A percentile compares a stretch with the other conserved stretches of the same genome.
phyloP scores from a whole-genome alignment of 2,113 vertebrate genomes.

The Pedionomus torquatus region DNA sequence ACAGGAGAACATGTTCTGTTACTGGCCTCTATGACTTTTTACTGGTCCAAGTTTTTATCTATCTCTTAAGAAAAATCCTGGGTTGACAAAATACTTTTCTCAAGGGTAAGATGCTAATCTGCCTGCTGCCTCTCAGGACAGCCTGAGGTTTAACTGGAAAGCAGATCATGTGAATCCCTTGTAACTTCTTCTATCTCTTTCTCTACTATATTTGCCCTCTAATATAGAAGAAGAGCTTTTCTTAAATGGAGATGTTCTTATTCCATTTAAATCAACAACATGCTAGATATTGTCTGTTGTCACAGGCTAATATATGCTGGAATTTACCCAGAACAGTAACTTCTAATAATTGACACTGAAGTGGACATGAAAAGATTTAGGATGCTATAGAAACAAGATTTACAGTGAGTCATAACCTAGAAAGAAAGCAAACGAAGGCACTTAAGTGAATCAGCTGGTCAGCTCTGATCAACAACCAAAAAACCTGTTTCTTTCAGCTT shows the following conservation, averaged over 20 bases:
- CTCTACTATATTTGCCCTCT: not conserved
- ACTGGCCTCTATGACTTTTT: not conserved
- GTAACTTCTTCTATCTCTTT: not conserved
- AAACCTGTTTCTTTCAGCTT: not conserved
- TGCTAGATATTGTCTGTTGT: not conserved
- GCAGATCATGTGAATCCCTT: not conserved
- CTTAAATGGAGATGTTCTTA: not conserved
- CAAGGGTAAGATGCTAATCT: not conserved
- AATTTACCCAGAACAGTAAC: not conserved
- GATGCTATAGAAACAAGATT: not conserved
- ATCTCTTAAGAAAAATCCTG: not conserved
- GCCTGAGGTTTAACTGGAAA: not conserved
- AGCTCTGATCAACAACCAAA: not conserved
- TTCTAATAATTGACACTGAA: not conserved
- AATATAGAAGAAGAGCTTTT: not conserved
- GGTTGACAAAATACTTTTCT: not conserved
- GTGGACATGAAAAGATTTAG: not conserved
- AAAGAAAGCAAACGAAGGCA: not conserved
- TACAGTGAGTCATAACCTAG: not conserved
- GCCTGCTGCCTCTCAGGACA: not conserved
- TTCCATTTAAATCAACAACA: not conserved
- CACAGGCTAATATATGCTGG: not conserved
- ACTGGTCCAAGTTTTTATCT: not conserved
- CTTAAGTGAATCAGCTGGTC: not conserved
- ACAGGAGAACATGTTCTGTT: not conserved